Evolutionary conservation across 2,888 invertebrate genomes (phyloP), one percentile per base, ranked within the genome.

Genomic region (Pachymerium ferrugineum): DNA sequence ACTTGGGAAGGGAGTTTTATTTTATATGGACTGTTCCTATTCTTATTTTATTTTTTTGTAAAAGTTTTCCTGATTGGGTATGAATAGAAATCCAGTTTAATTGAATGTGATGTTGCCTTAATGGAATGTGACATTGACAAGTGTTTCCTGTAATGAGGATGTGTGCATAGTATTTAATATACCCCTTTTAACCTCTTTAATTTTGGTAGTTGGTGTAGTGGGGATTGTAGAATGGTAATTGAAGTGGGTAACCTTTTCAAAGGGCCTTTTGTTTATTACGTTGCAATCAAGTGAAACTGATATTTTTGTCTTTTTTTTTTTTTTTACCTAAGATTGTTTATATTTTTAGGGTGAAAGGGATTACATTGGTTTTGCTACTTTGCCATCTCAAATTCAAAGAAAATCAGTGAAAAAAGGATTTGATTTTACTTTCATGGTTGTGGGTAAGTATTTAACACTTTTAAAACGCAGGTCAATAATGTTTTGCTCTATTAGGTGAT

Each of bases 371-470:
- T 96, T 97, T 83, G 96, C 96, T 77, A 96, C 95, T 74, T 86
- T 97, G 76, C 96, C 96, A 25, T 95, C 96, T 83, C 96, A 97
- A 85, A 94, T 97, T 74, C 96, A 97, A 84, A 88, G 96, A 78
- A 97, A 97, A 85, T 95, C 95, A 0, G 96, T 96, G 73, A 97
- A 97, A 84, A 88, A 93, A 79, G 96, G 96, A 74, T 97, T 97
- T 83, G 96, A 97, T 83, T 97, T 97, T 84, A 97, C 96, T 0
- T 85, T 97, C 77, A 95, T 97, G 94, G 96, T 97, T 19, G 92
- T 96, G 33, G 97, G 84, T 84, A 79, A 79, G 83, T 81, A 38
- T 38, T 38, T 14, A 38, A 47, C 22, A 30, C 19, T 16, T 22
- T 19, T 12, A 68, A 33, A 70, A 19, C 3, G 12, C 8, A 28